phyloP scores from a whole-genome alignment of 2,888 invertebrate genomes.

The Thera obeliscata region DNA sequence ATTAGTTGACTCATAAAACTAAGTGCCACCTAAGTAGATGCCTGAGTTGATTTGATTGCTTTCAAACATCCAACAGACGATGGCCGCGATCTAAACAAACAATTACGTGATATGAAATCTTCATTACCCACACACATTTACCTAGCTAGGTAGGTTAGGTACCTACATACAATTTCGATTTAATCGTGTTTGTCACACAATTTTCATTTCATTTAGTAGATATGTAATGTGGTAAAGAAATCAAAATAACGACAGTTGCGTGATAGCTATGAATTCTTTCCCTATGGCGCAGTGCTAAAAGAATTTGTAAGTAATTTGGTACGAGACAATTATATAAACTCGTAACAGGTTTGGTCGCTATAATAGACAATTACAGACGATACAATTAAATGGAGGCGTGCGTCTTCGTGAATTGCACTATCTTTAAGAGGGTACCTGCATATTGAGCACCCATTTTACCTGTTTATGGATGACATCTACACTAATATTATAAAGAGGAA shows the following conservation, averaged over 20 bases:
- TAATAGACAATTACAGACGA: not conserved
- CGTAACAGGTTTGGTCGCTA: constrained; percentile 12
- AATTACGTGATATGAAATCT: constrained; percentile 43
- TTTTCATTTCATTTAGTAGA: constrained; percentile 68
- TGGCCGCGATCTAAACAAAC: constrained; percentile 39
- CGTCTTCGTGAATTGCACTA: too few species aligned
- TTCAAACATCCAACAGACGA: constrained; percentile 38
- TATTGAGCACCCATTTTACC: too few species aligned
- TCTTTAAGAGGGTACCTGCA: too few species aligned
- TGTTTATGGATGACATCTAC: too few species aligned
- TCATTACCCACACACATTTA: constrained; percentile 34
- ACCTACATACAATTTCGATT: constrained; percentile 59
- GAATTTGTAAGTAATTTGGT: constrained; percentile 65
- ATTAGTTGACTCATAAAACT: constrained; percentile 34
- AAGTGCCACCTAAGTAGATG: constrained; percentile 29
- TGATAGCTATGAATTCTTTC: constrained; percentile 63
- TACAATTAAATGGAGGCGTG: not conserved
- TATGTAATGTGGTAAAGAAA: constrained; percentile 64
- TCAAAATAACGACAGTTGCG: constrained; percentile 76
- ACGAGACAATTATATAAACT: constrained; percentile 45
- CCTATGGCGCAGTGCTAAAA: constrained; percentile 52
- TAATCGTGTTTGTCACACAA: constrained; percentile 67
- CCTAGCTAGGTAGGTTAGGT: constrained; percentile 15
- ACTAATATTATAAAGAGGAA: too few species aligned
- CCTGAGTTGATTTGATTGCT: constrained; percentile 45